Evolutionary conservation across 35 echinoderm and acorn worm genomes (phyloP).

Genomic region (Heliocidaris tuberculata): DNA sequence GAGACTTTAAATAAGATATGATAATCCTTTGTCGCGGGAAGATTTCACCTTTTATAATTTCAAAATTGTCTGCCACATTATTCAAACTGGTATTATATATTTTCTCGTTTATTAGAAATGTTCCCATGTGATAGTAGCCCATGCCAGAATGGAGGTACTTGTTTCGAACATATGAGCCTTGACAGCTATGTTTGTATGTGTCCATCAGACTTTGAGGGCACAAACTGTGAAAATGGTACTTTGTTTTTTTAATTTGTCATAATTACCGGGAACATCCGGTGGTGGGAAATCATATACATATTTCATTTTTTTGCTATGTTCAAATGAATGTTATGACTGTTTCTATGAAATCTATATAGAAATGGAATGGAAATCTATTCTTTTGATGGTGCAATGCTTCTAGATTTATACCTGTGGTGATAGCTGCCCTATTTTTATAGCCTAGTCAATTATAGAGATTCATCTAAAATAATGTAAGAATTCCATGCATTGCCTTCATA

Average conservation of each 20-base stretch:
- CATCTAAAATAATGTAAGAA: no score
- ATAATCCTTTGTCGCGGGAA: not conserved
- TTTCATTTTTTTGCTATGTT: not conserved
- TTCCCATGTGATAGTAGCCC: slow-evolving; percentile 50
- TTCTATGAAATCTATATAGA: no score
- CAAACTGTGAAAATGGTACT: slow-evolving; percentile 74
- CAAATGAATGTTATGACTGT: no score
- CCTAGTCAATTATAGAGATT: no score
- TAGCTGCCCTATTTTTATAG: no score
- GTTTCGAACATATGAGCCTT: not conserved
- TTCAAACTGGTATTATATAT: not conserved
- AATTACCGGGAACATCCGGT: not conserved
- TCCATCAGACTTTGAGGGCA: slow-evolving; percentile 52
- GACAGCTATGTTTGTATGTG: slow-evolving; percentile 73
- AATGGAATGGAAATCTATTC: no score
- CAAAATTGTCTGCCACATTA: not conserved
- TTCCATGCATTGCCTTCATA: no score
- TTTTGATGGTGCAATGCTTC: no score
- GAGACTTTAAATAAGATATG: no score
- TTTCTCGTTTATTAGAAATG: not conserved
- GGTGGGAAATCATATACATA: not conserved
- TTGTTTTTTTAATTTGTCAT: not conserved
- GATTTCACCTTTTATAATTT: not conserved
- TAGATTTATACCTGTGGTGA: no score
- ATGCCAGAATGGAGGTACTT: slow-evolving; percentile 63